Base-by-base conservation (phyloP, 2,888 invertebrate species). In the Phyllotreta cruciferae region DNA sequence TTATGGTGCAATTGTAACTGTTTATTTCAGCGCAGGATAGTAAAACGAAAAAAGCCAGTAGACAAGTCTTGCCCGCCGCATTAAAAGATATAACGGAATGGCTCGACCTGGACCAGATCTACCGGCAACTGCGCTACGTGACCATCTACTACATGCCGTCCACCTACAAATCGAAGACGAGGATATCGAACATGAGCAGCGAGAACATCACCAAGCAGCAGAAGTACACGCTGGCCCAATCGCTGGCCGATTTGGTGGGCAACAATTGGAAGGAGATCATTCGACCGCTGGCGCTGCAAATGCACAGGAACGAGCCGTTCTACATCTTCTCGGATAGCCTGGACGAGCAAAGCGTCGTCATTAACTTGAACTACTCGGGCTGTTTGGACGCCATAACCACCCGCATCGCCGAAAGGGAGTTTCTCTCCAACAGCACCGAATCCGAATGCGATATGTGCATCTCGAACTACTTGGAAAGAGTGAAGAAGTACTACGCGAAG, bases 271-370 rank as follows among this genome's bases (percentile, higher is more conserved):
- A 71, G 65, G 56, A 70, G 42, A 60, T 77, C 6, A 54, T 70
- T 10, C 73, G 71, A 70, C 68, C 73, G 0, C 58, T 67, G 9
- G 60, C 39, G 6, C 13, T 74, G 13, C 58, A 63, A 11, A 45
- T 60, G n/a, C 68, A 70, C 6, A 66, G 75, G 39, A 79, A 79
- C 57, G 76, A 77, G 62, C 78, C 80, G 0, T 34, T 79, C 6
- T 78, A 78, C 53, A 39, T 80, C 4, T 78, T 79, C 62, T 66
- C 73, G 35, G 80, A 81, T 57, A 76, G 75, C 6, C 50, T 77
- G 8, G 75, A 75, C 24, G 60, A 64, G 6, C 79, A 79, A 64
- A 66, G 73, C 3, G n/a, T 79, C 1, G 56, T 79, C 3, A 60
- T 81, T 7, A n/a, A 57, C 36, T 57, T 39, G 5, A 60, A 41